Evolutionary conservation across 1,140 invertebrate species (phyloP), one percentile per base, ranked within the genome.

Genomic region (Antheraea pernyi): DNA sequence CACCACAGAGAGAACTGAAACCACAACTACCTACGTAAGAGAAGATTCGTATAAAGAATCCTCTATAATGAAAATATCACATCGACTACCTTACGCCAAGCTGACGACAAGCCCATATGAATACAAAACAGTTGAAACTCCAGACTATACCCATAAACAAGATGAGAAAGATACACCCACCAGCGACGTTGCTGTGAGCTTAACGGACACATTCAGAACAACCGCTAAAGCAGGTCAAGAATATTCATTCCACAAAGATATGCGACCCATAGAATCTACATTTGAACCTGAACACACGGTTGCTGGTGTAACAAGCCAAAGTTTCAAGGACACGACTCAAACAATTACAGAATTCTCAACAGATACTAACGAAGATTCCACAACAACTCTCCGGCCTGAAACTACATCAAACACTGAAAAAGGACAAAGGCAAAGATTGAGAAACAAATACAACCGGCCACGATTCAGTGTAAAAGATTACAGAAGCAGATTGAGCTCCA

Each of bases 401-500:
- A 77, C 74, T 36, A 84, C 86, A 67, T 75, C 79, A 67, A 75
- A 75, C 48, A 69, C 76, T 65, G 81, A 77, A 36, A 88, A 84
- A 79, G 71, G 84, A 69, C 82, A 83, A 59, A 84, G 88, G 68
- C 84, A 88, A 7, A 85, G 87, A 75, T 67, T 86, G 7, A 88
- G 86, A 59, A 91, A 86, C 61, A 93, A 93, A 79, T 88, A 84
- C 39, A 93, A 93, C 42, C 78, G 94, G 64, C 94, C 94, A 8
- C 85, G 92, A 80, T 95, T 95, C 74, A 95, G 93, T 74, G 93
- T 95, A 7, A 94, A 95, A 84, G 94, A 95, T 78, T 94, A 94
- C 65, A 92, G 93, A 77, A 92, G 81, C 66, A 78, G 92, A 65
- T 71, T 93, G 16, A 94, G 88, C 80, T 92, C 92, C 6, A 93